Evolutionary conservation across 2,888 invertebrate genomes (phyloP).

Genomic region (Thyatira batis): DNA sequence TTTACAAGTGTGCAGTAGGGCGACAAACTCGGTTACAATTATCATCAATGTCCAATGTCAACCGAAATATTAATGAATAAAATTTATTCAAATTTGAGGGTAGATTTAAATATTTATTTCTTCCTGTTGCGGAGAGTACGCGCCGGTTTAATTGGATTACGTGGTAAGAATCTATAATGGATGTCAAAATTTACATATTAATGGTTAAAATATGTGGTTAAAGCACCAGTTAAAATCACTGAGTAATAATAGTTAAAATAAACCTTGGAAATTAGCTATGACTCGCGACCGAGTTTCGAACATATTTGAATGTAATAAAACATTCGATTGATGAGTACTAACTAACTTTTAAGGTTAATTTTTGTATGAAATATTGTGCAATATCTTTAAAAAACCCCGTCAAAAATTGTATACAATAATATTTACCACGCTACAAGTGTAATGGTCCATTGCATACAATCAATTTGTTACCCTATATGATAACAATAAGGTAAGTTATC

Average conservation of each 20-base stretch:
- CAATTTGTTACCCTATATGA: background rate
- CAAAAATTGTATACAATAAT: too few relatives aligned
- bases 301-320: too few relatives aligned
- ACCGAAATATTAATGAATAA: background rate
- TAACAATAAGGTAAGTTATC: background rate
- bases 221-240: background rate
- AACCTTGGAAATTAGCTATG: background rate
- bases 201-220: background rate
- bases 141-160: background rate
- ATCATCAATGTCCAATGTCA: background rate
- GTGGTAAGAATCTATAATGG: background rate
- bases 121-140: background rate
- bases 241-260: background rate
- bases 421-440: too few relatives aligned
- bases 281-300: too few relatives aligned
- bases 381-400: too few relatives aligned
- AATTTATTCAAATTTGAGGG: background rate
- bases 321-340: too few relatives aligned
- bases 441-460: too few relatives aligned
- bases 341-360: too few relatives aligned
- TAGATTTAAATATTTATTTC: conserved; percentile 1
- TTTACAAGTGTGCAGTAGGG: too few relatives aligned
- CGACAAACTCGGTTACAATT: background rate
- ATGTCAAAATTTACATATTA: background rate
- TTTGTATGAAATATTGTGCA: too few relatives aligned